A percentile compares a stretch with the other conserved stretches of the same genome.
Evolutionary conservation across 53 echinoderm and acorn worm genomes (phyloP).

Genomic region (Temnopleurus reevesii): DNA sequence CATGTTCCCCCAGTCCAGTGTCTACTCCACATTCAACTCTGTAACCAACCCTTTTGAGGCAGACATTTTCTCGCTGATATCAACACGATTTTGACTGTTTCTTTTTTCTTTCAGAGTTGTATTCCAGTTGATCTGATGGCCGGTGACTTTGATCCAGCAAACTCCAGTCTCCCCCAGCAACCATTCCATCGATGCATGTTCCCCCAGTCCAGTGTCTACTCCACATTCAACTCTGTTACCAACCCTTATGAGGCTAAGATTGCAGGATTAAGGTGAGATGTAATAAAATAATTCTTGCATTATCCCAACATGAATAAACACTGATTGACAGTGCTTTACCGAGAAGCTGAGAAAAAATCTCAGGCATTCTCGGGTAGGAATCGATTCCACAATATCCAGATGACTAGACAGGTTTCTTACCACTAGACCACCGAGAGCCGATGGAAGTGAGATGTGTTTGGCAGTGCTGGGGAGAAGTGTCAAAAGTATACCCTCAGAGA

Average conservation of each 20-base stretch:
- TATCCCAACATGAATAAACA: too few relatives aligned
- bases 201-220: constrained; percentile 81
- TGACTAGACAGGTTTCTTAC: too few relatives aligned
- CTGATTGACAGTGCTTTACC: too few relatives aligned
- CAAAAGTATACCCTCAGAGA: too few relatives aligned
- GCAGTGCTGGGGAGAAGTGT: too few relatives aligned
- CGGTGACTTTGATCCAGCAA: constrained; percentile 92
- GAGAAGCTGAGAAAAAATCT: too few relatives aligned
- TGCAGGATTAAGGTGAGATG: constrained; percentile 78
- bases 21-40: constrained; percentile 86
- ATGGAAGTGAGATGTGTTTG: too few relatives aligned
- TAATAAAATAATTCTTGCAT: too few relatives aligned
- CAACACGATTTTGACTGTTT: background rate
- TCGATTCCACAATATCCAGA: too few relatives aligned
- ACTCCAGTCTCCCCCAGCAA: constrained; percentile 87
- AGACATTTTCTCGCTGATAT: too few relatives aligned
- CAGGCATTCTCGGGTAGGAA: too few relatives aligned
- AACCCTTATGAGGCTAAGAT: constrained; percentile 93
- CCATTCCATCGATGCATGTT: constrained; percentile 94
- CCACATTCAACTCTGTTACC: constrained; percentile 85
- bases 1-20: constrained; percentile 87
- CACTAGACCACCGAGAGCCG: too few relatives aligned
- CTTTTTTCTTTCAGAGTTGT: constrained; percentile 78
- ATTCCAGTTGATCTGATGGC: constrained; percentile 97
- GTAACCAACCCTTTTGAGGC: constrained; percentile 97